phyloP scores from a whole-genome alignment of 1,140 invertebrate genomes.

The Tetramorium simillimum region DNA sequence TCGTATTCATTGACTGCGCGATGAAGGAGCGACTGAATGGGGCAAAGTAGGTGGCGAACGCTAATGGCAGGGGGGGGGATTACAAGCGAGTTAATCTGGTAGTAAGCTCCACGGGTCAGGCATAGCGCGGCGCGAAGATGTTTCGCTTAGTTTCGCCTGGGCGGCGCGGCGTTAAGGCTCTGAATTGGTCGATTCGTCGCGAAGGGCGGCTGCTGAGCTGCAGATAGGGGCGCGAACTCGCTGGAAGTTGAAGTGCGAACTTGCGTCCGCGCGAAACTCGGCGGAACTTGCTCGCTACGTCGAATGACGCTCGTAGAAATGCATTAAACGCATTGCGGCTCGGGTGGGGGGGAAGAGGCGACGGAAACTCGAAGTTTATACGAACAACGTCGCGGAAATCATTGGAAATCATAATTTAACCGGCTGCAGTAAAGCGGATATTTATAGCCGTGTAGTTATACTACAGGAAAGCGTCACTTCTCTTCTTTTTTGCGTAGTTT shows the following conservation, averaged over 20 bases:
- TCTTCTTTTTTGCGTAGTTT: not conserved
- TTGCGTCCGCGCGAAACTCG: slow-evolving; percentile 51
- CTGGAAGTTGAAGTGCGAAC: slow-evolving; percentile 54
- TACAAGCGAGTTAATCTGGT: slow-evolving; percentile 75
- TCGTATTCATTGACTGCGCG: slow-evolving; percentile 77
- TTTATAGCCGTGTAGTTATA: not conserved
- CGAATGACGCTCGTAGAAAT: slow-evolving; percentile 59
- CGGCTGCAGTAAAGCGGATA: not conserved
- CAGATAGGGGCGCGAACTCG: slow-evolving; percentile 62
- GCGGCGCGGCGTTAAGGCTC: slow-evolving; percentile 67
- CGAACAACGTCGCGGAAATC: slow-evolving; percentile 17
- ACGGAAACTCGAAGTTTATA: slow-evolving; percentile 3
- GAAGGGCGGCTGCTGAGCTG: slow-evolving; percentile 41
- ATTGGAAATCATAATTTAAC: slow-evolving; percentile 38
- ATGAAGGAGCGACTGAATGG: slow-evolving; percentile 48
- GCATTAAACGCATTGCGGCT: slow-evolving; percentile 45
- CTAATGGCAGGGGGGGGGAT: slow-evolving; percentile 63
- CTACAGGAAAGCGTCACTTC: not conserved
- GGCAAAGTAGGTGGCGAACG: slow-evolving; percentile 43
- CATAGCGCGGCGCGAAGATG: slow-evolving; percentile 54
- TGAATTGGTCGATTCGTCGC: slow-evolving; percentile 64
- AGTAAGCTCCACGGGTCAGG: slow-evolving; percentile 61
- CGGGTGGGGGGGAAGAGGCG: not conserved
- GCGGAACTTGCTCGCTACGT: slow-evolving; percentile 50
- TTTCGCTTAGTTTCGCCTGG: slow-evolving; percentile 63